Percentiles rank a stretch among this genome's conserved stretches.
These are phyloP conservation scores for Drosophila kurseongensis DNA, from an alignment of 1,140 invertebrate species.

Conservation along the genomic window DNA sequence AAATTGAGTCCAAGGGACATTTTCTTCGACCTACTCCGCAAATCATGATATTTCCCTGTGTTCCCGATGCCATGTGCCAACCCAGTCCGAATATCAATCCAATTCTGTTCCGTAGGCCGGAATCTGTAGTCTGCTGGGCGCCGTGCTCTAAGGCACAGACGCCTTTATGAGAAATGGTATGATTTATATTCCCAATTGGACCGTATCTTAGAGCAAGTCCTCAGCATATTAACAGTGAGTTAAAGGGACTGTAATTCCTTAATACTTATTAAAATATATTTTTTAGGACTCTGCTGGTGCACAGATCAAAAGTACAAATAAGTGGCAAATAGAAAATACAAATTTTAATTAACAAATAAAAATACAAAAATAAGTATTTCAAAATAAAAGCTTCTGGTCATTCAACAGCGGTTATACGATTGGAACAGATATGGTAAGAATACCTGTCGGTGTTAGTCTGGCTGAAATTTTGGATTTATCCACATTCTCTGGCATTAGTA, in stretches of 20 bases:
- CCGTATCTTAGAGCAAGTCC: slow-evolving; percentile 5
- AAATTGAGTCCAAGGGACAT: background rate
- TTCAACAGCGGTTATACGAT: background rate
- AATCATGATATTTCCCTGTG: slow-evolving; percentile 17
- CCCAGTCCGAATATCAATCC: background rate
- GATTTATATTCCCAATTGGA: background rate
- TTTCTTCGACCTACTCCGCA: slow-evolving; percentile 3
- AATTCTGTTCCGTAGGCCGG: background rate
- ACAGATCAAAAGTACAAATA: background rate
- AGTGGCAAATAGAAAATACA: background rate
- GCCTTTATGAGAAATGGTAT: slow-evolving; percentile 2
- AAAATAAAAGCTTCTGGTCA: background rate
- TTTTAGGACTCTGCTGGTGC: slow-evolving; percentile 1
- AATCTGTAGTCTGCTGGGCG: slow-evolving; percentile 28
- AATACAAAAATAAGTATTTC: background rate
- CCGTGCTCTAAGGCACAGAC: slow-evolving; percentile 3
- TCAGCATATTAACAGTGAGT: slow-evolving; percentile 22
- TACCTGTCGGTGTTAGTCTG: slow-evolving; percentile 4
- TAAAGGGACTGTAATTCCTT: background rate
- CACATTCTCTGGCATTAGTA: slow-evolving; percentile 25
- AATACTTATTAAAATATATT: background rate
- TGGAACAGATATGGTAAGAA: slow-evolving; percentile 24
- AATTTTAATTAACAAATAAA: background rate
- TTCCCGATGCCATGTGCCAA: slow-evolving; percentile 1
- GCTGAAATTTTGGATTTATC: slow-evolving; percentile 16